phyloP scores from a whole-genome alignment of 2,113 vertebrate genomes.

The Catharus bicknelli region DNA sequence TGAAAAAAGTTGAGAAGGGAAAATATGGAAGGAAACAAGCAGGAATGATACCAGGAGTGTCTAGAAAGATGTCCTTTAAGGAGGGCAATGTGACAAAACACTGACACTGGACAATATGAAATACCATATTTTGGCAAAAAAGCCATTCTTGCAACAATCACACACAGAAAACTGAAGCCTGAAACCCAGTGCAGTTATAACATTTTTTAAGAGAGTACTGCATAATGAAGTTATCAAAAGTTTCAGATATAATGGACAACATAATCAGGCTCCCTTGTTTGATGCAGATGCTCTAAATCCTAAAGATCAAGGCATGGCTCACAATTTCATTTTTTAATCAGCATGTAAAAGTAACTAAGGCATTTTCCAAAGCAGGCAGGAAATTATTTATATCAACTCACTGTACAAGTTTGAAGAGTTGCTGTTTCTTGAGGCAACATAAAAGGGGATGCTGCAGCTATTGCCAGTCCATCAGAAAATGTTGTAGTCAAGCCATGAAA shows the following conservation, averaged over 20 bases:
- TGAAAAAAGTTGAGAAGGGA: background rate
- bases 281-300: background rate
- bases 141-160: background rate
- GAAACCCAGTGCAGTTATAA: background rate
- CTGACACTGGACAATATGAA: background rate
- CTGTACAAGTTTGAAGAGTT: conserved; percentile 59
- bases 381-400: conserved; percentile 55
- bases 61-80: background rate
- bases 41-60: background rate
- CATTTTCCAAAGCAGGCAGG: background rate
- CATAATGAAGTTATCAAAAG: background rate
- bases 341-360: background rate
- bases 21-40: background rate
- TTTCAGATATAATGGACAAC: background rate
- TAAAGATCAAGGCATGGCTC: background rate
- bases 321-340: background rate
- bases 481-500: conserved; percentile 1
- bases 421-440: conserved; percentile 18
- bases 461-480: conserved; percentile 15
- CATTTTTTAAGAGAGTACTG: background rate
- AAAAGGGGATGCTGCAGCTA: background rate
- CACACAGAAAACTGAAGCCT: background rate
- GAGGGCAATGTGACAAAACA: fast-evolving
- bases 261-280: background rate
- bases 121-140: background rate